Percentiles rank a stretch among this genome's conserved stretches.
Conservation (phyloP, 2,888 invertebrate species). For the Spilarctia lutea region DNA sequence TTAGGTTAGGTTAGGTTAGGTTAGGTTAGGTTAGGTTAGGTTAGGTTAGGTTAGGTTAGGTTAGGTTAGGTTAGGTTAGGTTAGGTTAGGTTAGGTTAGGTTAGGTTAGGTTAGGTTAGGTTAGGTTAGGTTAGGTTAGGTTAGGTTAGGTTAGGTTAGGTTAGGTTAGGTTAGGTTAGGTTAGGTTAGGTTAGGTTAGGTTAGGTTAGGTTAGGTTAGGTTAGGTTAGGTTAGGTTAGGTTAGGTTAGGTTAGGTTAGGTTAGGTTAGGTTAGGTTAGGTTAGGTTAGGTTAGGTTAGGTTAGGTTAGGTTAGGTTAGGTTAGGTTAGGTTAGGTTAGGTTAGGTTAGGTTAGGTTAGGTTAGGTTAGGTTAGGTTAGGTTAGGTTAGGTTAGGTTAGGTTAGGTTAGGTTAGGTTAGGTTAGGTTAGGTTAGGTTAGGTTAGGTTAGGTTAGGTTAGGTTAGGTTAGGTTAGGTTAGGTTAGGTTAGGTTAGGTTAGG, state of each 20-base stretch:
- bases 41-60: too few species aligned
- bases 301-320: conserved; percentile 15
- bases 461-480: conserved; percentile 15
- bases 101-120: too few species aligned
- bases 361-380: conserved; percentile 15
- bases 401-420: conserved; percentile 15
- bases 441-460: conserved; percentile 15
- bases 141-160: too few species aligned
- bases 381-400: conserved; percentile 15
- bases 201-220: too few species aligned
- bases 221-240: too few species aligned
- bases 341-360: conserved; percentile 15
- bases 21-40: too few species aligned
- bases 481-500: conserved; percentile 15
- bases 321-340: conserved; percentile 15
- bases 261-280: conserved; percentile 22
- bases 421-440: conserved; percentile 15
- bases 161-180: too few species aligned
- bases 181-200: too few species aligned
- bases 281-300: conserved; percentile 16
- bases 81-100: too few species aligned
- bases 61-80: too few species aligned
- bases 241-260: conserved; percentile 22
- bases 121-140: too few species aligned
- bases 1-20: too few species aligned